phyloP scores from a whole-genome alignment of 2,113 vertebrate species.

The Oryzias melastigma region DNA sequence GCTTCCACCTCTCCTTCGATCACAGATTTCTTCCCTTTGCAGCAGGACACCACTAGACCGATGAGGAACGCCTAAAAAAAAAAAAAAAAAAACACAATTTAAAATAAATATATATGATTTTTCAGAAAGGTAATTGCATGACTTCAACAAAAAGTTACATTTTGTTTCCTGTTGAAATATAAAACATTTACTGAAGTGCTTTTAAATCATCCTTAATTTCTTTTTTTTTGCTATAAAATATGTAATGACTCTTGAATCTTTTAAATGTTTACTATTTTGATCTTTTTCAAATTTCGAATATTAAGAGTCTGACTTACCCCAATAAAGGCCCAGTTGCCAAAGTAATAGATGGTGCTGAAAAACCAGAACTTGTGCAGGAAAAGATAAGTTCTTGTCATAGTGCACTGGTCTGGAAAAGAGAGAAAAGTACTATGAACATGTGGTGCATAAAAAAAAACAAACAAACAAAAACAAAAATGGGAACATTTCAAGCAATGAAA shows the following conservation, averaged over 20 bases:
- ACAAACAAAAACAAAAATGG: not conserved
- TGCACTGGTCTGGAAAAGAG: conserved; percentile 88
- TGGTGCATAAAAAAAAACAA: not conserved
- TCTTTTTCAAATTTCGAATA: not conserved
- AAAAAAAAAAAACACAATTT: conserved; percentile 19
- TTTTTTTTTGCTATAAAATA: too few species aligned
- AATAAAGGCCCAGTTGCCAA: conserved; percentile 98
- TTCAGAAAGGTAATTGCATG: too few species aligned
- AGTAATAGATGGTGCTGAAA: conserved; percentile 96
- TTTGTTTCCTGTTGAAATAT: conserved; percentile 20
- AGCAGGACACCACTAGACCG: conserved; percentile 92
- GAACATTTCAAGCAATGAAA: too few species aligned
- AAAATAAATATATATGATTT: not conserved
- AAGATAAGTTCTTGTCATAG: conserved; percentile 90
- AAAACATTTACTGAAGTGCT: conserved; percentile 2
- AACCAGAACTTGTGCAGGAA: conserved; percentile 99
- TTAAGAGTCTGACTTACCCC: conserved; percentile 79
- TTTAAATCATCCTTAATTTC: not conserved
- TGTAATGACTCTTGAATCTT: not conserved
- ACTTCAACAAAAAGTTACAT: not conserved
- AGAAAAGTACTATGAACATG: not conserved
- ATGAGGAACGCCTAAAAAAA: conserved; percentile 86
- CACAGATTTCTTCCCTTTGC: conserved; percentile 95
- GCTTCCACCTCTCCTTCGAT: conserved; percentile 94
- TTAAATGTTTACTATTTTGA: not conserved